Base-by-base conservation (phyloP, 2,113 vertebrate genomes). In the Pycnonotus jocosus region DNA sequence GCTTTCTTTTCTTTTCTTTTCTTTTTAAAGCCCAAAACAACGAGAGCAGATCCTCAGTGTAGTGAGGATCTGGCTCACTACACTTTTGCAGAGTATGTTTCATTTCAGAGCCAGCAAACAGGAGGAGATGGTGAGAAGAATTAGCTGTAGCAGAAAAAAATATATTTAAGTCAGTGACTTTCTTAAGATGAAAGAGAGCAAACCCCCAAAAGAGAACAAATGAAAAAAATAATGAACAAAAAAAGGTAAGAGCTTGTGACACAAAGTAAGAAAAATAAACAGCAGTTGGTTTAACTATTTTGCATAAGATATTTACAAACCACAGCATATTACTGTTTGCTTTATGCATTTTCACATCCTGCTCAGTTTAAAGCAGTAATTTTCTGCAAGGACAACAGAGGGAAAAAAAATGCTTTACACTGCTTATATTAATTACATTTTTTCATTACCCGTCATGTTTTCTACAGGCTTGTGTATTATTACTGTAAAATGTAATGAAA, bases 351-450 rank as follows among this genome's bases (percentile, higher is more conserved):
- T 98, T 98, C 97, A 98, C 97, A 97, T 98, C 97, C 97, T 97
- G 97, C 98, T 98, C 96, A 87, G 97, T 98, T 98, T 98, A 98
- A 98, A 98, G 97, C 98, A 97, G 97, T 97, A 98, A 98, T 98
- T 98, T 98, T 98, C 98, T 98, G 97, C 98, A 98, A 98, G 98
- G 98, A 98, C 97, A 98, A 98, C 98, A 97, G 98, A 98, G 97
- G 92, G 87, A 96, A 97, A 97, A 97, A 96, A 95, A 98, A 97
- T 97, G 96, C 97, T 98, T 98, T 98, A 98, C 97, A 92, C 97
- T 97, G 98, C 98, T 98, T 98, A 98, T 98, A 98, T 98, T 98
- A 98, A 98, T 98, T 98, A 98, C 98, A 98, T 98, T 98, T 98
- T 98, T 98, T 98, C 98, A 98, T 98, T 98, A 98, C 98, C 98